phyloP scores from a whole-genome alignment of 2,113 vertebrate genomes.

The Entosphenus tridentatus region DNA sequence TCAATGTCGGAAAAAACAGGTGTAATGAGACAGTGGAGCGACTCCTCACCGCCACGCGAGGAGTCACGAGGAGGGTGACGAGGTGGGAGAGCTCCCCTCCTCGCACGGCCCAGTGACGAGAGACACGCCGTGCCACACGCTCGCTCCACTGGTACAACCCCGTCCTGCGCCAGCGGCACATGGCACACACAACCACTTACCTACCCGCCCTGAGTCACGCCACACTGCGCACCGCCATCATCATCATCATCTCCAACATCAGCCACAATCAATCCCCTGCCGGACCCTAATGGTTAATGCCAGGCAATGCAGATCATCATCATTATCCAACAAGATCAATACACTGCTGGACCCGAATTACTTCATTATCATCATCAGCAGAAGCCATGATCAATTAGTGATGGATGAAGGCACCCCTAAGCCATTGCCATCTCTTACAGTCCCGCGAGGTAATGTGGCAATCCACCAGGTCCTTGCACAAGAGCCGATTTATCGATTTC shows the following conservation, averaged over 20 bases:
- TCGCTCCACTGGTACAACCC: constrained; percentile 90
- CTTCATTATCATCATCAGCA: neutral
- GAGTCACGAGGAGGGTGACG: constrained; percentile 58
- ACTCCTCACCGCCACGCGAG: constrained; percentile 56
- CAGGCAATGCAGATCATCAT: constrained; percentile 6
- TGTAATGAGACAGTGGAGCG: neutral
- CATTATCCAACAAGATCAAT: constrained; percentile 1
- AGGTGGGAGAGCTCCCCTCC: constrained; percentile 43
- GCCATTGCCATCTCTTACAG: no score
- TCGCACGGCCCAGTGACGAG: constrained; percentile 48
- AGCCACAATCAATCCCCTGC: no score
- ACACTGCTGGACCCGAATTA: neutral
- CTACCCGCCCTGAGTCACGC: no score
- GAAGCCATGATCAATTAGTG: neutral
- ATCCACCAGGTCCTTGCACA: no score
- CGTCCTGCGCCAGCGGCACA: constrained; percentile 25
- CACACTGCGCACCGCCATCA: no score
- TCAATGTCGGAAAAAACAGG: neutral
- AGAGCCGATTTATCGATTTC: no score
- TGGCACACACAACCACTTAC: neutral
- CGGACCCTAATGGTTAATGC: no score
- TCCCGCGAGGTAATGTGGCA: no score
- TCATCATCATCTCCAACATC: no score
- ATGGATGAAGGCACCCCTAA: no score
- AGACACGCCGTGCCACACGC: constrained; percentile 41